Evolutionary conservation across 2,888 invertebrate species (phyloP).

Genomic region (Trissoscelio sp.): DNA sequence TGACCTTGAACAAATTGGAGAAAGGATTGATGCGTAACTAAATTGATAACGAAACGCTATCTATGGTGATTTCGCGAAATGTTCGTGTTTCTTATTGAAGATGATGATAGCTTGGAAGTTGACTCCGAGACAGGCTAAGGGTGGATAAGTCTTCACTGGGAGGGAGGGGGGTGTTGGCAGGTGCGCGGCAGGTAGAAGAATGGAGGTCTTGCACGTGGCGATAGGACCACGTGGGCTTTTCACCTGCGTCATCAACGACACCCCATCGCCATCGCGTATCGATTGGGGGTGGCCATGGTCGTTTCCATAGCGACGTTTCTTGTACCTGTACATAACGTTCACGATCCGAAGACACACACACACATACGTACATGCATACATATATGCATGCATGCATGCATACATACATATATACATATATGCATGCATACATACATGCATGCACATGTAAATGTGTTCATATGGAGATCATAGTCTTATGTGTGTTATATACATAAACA

Average conservation of each 20-base stretch:
- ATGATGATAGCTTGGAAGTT: conserved; percentile 30
- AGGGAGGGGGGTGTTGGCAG: conserved; percentile 58
- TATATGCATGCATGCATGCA: background rate
- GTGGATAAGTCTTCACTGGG: conserved; percentile 27
- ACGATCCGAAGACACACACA: conserved; percentile 57
- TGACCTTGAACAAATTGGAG: conserved; percentile 19
- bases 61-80: conserved; percentile 29
- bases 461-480: too few species aligned
- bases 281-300: conserved; percentile 84
- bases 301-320: conserved; percentile 83
- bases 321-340: conserved; percentile 79
- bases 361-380: background rate
- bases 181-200: conserved; percentile 70
- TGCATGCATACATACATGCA: background rate
- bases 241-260: conserved; percentile 80
- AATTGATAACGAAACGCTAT: conserved; percentile 15
- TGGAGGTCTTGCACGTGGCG: conserved; percentile 82
- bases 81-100: conserved; percentile 44
- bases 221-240: conserved; percentile 83
- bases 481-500: too few species aligned
- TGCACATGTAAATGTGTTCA: too few species aligned
- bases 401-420: too few species aligned
- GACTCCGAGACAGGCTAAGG: conserved; percentile 1
- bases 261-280: conserved; percentile 80
- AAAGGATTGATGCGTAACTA: background rate